Evolutionary conservation across 1,140 invertebrate species (phyloP), one percentile per base, ranked within the genome.

Genomic region (Calosoma granatense): DNA sequence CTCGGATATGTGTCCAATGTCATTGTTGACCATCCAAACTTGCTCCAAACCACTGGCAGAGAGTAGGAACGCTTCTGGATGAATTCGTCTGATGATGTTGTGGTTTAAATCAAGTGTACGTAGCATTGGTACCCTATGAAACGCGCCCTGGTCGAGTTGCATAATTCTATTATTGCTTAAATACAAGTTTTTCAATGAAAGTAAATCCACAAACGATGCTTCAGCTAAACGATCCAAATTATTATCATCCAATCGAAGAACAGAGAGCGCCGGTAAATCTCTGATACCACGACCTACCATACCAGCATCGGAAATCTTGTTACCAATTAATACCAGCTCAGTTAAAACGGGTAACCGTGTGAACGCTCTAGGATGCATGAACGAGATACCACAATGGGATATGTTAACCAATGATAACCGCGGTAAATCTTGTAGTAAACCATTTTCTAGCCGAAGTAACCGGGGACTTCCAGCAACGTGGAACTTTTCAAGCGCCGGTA

Each of bases 41-140:
- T 90, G 86, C 69, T 92, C 88, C 20, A 92, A 72, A 6, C 80
- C 78, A 61, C 80, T 85, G 3, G 79, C 80, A 0, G 80, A 81
- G 59, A 88, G 86, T 1, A 87, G 72, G 69, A 92, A 87, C 58
- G 88, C 86, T 64, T 90, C 86, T 1, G 87, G 86, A 65, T 91
- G 86, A 22, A 92, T 81, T 56, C 83, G 76, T 20, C 81, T 77
- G n/a, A 94, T 80, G 15, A 79, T 72, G 71, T 94, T 94, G 57
- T 85, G 79, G 68, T 86, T 89, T 55, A 94, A 72, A 66, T 92
- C 85, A 1, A 92, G 71, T 0, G 79, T 79, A 62, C 82, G 80
- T 41, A 94, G 70, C 22, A 77, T 74, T 0, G 89, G 88, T 1
- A 91, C 79, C 61, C 85, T 77, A 64, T 90, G 81, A 65, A 93